These are phyloP conservation scores for Cetonia aurata DNA, from an alignment of 2,888 invertebrate genomes.

Conservation along the genomic window DNA sequence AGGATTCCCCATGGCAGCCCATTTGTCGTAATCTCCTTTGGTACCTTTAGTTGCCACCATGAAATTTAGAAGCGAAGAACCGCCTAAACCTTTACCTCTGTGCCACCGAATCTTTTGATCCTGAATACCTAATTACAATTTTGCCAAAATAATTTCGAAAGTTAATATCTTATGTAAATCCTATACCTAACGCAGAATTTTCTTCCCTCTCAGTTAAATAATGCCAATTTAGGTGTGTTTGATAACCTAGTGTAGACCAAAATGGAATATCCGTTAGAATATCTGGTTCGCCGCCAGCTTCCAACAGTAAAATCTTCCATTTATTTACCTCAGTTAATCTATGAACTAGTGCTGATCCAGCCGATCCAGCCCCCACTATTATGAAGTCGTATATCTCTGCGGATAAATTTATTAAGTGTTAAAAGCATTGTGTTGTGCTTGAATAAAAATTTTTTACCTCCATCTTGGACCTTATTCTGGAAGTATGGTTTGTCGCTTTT, in stretches of 20 bases:
- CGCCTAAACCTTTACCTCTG: slow-evolving; percentile 83
- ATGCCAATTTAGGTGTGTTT: slow-evolving; percentile 72
- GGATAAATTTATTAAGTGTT: background rate
- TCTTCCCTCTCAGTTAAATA: slow-evolving; percentile 71
- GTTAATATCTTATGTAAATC: too few species aligned
- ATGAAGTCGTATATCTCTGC: slow-evolving; percentile 53
- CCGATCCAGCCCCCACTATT: slow-evolving; percentile 38
- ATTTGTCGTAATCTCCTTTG: slow-evolving; percentile 79
- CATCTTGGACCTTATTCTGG: background rate
- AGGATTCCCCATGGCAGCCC: slow-evolving; percentile 77
- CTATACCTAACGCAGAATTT: slow-evolving; percentile 59
- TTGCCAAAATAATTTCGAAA: too few species aligned
- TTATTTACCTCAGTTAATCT: slow-evolving; percentile 52
- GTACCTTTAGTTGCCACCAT: slow-evolving; percentile 84
- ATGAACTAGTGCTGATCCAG: slow-evolving; percentile 32
- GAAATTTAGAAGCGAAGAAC: slow-evolving; percentile 82
- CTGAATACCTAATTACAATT: slow-evolving; percentile 60
- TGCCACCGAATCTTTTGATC: slow-evolving; percentile 62
- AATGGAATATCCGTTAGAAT: slow-evolving; percentile 69
- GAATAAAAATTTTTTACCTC: too few species aligned
- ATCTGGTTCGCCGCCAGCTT: slow-evolving; percentile 72
- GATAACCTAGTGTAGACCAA: slow-evolving; percentile 68
- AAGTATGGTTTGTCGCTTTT: slow-evolving; percentile 10
- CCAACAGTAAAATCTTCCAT: slow-evolving; percentile 74
- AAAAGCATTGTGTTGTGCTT: background rate